Evolutionary conservation across 2,888 invertebrate species (phyloP).

Genomic region (Meiosimyza decipiens): DNA sequence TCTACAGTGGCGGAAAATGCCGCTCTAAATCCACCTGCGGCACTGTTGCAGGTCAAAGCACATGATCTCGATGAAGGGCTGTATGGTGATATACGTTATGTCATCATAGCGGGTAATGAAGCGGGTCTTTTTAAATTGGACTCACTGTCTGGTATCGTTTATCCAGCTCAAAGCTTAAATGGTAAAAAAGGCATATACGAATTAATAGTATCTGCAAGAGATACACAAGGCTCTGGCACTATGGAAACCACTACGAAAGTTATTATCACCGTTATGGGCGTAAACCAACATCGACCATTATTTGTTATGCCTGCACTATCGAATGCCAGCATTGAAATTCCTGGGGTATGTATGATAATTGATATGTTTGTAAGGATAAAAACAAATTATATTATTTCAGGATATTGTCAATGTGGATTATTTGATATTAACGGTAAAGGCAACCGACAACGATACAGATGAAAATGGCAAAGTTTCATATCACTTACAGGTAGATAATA

Average conservation of each 20-base stretch:
- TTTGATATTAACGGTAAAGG: conserved; percentile 83
- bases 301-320: conserved; percentile 82
- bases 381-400: conserved; percentile 57
- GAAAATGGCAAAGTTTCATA: conserved; percentile 88
- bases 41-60: conserved; percentile 84
- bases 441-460: conserved; percentile 83
- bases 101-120: conserved; percentile 76
- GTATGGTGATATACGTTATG: conserved; percentile 82
- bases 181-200: conserved; percentile 72
- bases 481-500: conserved; percentile 75
- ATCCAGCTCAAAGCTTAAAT: conserved; percentile 77
- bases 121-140: conserved; percentile 80
- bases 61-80: conserved; percentile 83
- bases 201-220: conserved; percentile 80
- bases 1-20: conserved; percentile 87
- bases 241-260: conserved; percentile 78
- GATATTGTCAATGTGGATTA: conserved; percentile 81
- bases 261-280: conserved; percentile 79
- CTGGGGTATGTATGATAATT: conserved; percentile 73
- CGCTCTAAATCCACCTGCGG: conserved; percentile 82
- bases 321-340: conserved; percentile 82
- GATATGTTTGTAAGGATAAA: not conserved
- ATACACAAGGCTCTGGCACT: conserved; percentile 76
- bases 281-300: conserved; percentile 84
- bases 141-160: conserved; percentile 81